These are phyloP conservation scores for Drosophila cardini DNA, from an alignment of 1,140 invertebrate species.

Conservation along the genomic window DNA sequence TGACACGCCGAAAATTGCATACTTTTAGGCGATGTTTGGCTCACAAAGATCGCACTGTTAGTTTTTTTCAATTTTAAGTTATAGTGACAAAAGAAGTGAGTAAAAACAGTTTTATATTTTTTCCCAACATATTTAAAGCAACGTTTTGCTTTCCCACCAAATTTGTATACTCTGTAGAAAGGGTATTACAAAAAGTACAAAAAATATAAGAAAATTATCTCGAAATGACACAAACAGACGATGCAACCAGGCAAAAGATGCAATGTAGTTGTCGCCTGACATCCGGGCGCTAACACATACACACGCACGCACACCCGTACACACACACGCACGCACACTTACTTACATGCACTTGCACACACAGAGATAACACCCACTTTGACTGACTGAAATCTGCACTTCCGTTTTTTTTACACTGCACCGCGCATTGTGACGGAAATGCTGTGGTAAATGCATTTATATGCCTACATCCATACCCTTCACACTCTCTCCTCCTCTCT, in stretches of 20 bases:
- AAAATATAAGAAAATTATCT: conserved; percentile 61
- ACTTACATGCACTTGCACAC: not conserved
- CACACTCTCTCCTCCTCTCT: not conserved
- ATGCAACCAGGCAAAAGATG: conserved; percentile 47
- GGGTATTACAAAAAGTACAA: not conserved
- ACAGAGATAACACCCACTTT: conserved; percentile 6
- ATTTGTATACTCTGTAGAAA: too few species aligned
- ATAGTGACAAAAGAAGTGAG: too few species aligned
- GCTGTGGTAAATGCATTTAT: conserved; percentile 76
- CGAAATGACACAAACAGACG: conserved; percentile 63
- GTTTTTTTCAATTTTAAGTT: too few species aligned
- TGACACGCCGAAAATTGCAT: too few species aligned
- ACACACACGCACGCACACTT: not conserved
- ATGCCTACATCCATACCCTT: conserved; percentile 20
- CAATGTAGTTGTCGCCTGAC: conserved; percentile 35
- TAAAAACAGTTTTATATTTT: too few species aligned
- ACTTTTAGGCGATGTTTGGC: too few species aligned
- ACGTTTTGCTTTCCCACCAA: too few species aligned
- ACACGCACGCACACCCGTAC: not conserved
- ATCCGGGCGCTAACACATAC: conserved; percentile 29
- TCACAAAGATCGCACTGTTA: too few species aligned
- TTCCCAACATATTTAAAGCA: too few species aligned
- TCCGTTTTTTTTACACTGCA: conserved; percentile 64
- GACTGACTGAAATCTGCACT: conserved; percentile 68
- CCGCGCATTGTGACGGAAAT: conserved; percentile 68